Evolutionary conservation across 2,888 invertebrate species (phyloP).

Genomic region (Calameuta pallipes): DNA sequence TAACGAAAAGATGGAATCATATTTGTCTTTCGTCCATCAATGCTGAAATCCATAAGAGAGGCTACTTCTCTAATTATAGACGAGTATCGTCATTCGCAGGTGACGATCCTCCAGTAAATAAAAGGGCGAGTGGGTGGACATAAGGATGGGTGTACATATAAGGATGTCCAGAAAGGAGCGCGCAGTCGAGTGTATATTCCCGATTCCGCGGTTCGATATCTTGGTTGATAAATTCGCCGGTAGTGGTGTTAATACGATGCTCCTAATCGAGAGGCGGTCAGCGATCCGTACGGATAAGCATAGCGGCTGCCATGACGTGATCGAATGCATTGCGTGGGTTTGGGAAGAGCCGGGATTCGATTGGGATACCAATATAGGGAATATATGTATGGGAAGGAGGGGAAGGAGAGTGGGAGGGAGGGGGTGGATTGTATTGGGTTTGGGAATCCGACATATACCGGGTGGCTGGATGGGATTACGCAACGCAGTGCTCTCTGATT

Average conservation of each 20-base stretch:
- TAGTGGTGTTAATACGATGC: conserved; percentile 58
- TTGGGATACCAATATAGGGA: conserved; percentile 37
- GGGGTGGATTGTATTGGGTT: conserved; percentile 2
- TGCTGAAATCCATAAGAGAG: neutral
- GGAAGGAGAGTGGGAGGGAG: conserved; percentile 13
- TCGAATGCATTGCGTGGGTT: conserved; percentile 36
- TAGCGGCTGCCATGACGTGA: conserved; percentile 37
- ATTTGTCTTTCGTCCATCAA: neutral
- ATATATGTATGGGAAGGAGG: conserved; percentile 41
- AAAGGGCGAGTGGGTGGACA: neutral
- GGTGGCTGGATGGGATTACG: conserved; percentile 47
- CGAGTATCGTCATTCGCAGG: neutral
- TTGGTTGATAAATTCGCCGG: conserved; percentile 18
- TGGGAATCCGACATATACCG: conserved; percentile 34
- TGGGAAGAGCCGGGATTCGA: conserved; percentile 29
- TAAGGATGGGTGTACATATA: neutral
- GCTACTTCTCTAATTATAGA: neutral
- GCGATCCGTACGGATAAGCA: conserved; percentile 48
- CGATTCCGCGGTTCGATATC: neutral
- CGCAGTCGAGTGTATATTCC: neutral
- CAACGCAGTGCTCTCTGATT: conserved; percentile 52
- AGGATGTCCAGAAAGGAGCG: neutral
- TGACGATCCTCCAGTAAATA: neutral
- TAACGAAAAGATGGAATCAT: neutral
- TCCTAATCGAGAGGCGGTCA: conserved; percentile 54